Base-by-base conservation (phyloP, 2,113 vertebrate genomes). In the Engraulis encrasicolus region DNA sequence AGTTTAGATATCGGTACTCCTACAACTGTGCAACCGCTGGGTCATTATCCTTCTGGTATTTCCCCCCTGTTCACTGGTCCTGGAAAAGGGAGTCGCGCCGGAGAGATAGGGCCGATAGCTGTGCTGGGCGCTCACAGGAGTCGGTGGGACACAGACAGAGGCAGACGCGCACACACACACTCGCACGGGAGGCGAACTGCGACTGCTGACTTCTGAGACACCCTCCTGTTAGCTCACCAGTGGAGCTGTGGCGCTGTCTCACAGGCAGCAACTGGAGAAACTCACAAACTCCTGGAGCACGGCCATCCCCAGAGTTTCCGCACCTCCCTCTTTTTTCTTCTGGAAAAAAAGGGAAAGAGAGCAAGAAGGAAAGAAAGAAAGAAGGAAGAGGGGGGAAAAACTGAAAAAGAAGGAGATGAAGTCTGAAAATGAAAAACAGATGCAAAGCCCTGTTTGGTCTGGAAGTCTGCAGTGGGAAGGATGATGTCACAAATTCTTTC, bases 391-490 rank as follows among this genome's bases (percentile, higher is more conserved):
- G 80, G 83, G 83, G 81, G 81, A 86, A 31, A 82, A 85, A 87
- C 82, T 27, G 6, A 61, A 50, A 71, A 84, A 85, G 82, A 78
- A 80, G 81, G 37, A 74, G 49, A 34, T 17, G 77, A 74, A 81
- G 58, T 71, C 37, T 61, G 84, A 86, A 92, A 95, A 95, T 90
- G 91, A 93, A 89, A 95, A 92, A 89, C 94, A 95, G 94, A 94
- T 88, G 79, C 90, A 91, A 86, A 52, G 86, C 91, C 89, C 87
- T 92, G 91, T 94, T 95, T 95, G 93, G 92, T 93, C 91, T 94
- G 93, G 87, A 91, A 66, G 78, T 79, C 85, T 88, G 90, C 88
- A 85, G 83, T 58, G 48, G 86, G 87, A 85, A 91, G 82, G 86
- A 90, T 94, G 92, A 95, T 91, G 93, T 93, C 93, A 94, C 89